Evolutionary conservation across 1,140 invertebrate species (phyloP).

Genomic region (Sitodiplosis mosellana): DNA sequence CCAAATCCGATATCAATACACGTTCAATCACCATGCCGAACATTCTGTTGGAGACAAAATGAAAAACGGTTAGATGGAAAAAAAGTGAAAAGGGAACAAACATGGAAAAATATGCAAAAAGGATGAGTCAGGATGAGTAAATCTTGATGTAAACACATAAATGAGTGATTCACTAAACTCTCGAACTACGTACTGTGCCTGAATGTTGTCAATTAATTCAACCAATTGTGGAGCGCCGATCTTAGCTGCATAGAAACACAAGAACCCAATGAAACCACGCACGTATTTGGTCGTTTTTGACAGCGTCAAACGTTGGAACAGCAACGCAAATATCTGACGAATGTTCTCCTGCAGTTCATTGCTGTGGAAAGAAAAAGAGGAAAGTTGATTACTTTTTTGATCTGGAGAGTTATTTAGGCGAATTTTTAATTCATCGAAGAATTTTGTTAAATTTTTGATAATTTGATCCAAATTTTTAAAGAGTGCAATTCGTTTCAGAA

Average conservation of each 20-base stretch:
- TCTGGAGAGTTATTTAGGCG: neutral
- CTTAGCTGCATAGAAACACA: constrained; percentile 66
- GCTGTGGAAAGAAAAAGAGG: constrained; percentile 28
- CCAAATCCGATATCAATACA: constrained; percentile 65
- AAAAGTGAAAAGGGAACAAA: neutral
- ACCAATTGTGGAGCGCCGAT: constrained; percentile 55
- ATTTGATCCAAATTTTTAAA: neutral
- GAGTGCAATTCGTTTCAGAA: neutral
- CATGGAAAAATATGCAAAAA: constrained; percentile 2
- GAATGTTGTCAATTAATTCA: constrained; percentile 66
- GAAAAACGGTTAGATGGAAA: neutral
- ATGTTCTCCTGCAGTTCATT: constrained; percentile 52
- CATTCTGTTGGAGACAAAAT: constrained; percentile 43
- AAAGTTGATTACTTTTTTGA: no score
- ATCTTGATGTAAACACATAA: no score
- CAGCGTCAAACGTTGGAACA: constrained; percentile 80
- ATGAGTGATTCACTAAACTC: neutral
- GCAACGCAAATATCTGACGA: constrained; percentile 74
- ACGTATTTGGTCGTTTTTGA: constrained; percentile 92
- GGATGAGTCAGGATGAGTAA: no score
- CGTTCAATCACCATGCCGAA: constrained; percentile 88
- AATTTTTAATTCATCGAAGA: no score
- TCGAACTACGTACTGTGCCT: constrained; percentile 45
- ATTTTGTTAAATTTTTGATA: no score
- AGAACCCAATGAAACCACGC: constrained; percentile 74